These are phyloP conservation scores for Catharus minimus DNA, from an alignment of 2,113 vertebrate genomes.

Conservation along the genomic window DNA sequence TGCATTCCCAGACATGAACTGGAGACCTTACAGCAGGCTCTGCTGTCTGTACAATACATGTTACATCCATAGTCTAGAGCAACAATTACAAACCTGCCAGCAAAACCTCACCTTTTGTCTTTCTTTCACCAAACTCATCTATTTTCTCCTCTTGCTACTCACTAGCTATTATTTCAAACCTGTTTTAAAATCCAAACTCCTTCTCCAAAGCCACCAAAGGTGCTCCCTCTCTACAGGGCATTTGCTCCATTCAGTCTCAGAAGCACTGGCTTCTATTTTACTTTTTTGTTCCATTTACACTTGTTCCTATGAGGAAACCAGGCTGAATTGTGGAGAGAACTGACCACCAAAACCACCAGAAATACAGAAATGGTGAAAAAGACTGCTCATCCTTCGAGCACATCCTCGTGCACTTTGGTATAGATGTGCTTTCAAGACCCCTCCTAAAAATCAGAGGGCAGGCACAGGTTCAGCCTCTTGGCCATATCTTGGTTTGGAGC, in stretches of 20 bases:
- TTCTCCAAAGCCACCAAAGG: background rate
- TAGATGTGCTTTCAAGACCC: background rate
- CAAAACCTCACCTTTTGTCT: background rate
- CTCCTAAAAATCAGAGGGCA: background rate
- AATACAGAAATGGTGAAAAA: background rate
- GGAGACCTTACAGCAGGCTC: background rate
- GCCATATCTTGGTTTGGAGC: background rate
- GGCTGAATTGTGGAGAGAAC: background rate
- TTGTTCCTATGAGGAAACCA: background rate
- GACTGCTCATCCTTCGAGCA: background rate
- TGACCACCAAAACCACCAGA: background rate
- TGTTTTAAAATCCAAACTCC: background rate
- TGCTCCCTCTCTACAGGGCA: background rate
- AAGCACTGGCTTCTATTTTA: background rate
- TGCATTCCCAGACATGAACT: background rate
- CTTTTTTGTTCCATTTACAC: background rate
- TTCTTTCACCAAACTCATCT: background rate
- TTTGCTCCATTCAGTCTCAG: background rate
- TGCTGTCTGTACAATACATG: background rate
- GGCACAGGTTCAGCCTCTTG: fast-evolving
- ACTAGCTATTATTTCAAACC: background rate
- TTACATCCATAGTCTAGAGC: background rate
- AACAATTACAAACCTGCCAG: background rate
- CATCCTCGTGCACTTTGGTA: background rate
- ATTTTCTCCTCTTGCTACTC: background rate